Evolutionary conservation across 2,888 invertebrate species (phyloP), one percentile per base, ranked within the genome.

Genomic region (Caenorhabditis afra): DNA sequence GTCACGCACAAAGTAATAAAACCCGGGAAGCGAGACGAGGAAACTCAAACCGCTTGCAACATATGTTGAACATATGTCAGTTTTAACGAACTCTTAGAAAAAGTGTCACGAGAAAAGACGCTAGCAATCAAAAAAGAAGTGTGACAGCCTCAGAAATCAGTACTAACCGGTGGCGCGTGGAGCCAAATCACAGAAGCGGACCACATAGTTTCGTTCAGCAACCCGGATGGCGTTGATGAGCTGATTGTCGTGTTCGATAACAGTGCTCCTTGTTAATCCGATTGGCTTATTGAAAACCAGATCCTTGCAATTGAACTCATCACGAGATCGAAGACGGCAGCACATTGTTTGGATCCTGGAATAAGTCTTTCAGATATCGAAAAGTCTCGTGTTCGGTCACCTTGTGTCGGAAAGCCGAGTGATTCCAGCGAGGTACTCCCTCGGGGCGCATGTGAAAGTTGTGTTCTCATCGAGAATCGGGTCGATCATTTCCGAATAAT

Each of bases 381-480:
- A n/a, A n/a, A n/a, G n/a, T n/a, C 44, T 45, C 12, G 47, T 52
- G 39, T 39, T n/a, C 23, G 12, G 45, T 37, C 66, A 87, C 89
- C 86, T 85, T 5, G 89, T 89, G 47, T 86, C 87, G 5, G 85
- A 81, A 16, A 90, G 73, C 53, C 90, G 67, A 8, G 87, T 86
- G 67, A 90, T 86, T 44, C 90, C 89, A n/a, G 90, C 88, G 52
- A 90, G 29, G 66, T 90, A 90, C 74, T 90, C 89, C 23, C 88
- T 61, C 22, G 76, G 61, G 14, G 79, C 75, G 65, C 90, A 90
- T 2, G 87, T 81, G 52, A 67, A 75, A 29, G 79, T 81, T 1
- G 82, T 82, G 47, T 84, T 70, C 16, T 82, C 81, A 53, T 88
- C 88, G 8, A 89, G 73, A 47, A 89, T 86, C 0, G 89, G 88